Evolutionary conservation across 1,140 invertebrate genomes (phyloP).

Genomic region (Coenobita brevimanus): DNA sequence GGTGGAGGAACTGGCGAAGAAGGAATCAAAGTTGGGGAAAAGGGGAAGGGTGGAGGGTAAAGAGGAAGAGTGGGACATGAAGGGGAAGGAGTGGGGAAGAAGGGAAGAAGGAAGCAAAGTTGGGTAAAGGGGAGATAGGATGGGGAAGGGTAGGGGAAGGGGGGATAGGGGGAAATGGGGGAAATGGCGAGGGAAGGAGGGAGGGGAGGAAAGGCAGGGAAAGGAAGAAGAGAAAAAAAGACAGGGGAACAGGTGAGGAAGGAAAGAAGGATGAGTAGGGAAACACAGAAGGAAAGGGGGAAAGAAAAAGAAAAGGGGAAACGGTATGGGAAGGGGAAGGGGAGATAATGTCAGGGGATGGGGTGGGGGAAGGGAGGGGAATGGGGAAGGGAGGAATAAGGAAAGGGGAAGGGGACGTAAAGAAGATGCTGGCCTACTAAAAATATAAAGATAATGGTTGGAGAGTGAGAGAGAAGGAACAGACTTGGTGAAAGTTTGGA

Average conservation of each 20-base stretch:
- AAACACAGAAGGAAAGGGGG: neutral
- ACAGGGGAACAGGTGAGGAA: neutral
- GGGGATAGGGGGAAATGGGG: too few species aligned
- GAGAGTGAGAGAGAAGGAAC: neutral
- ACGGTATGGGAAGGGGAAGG: neutral
- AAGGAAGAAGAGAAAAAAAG: neutral
- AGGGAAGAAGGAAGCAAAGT: too few species aligned
- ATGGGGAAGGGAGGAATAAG: neutral
- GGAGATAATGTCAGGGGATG: neutral
- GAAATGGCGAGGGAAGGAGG: too few species aligned
- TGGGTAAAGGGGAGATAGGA: too few species aligned
- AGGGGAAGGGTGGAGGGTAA: too few species aligned
- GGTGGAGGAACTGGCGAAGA: too few species aligned
- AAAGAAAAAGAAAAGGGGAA: neutral
- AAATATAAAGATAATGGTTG: conserved; percentile 1
- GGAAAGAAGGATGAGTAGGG: neutral
- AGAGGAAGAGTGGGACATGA: too few species aligned
- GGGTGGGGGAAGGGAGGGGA: neutral
- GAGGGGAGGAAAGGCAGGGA: too few species aligned
- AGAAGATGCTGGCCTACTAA: neutral
- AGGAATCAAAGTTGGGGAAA: too few species aligned
- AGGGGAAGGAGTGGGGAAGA: too few species aligned
- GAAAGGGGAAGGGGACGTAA: neutral
- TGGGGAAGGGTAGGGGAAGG: too few species aligned
- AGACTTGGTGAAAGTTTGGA: too few species aligned